phyloP scores from a whole-genome alignment of 2,113 vertebrate species.

The Pungitius pungitius region DNA sequence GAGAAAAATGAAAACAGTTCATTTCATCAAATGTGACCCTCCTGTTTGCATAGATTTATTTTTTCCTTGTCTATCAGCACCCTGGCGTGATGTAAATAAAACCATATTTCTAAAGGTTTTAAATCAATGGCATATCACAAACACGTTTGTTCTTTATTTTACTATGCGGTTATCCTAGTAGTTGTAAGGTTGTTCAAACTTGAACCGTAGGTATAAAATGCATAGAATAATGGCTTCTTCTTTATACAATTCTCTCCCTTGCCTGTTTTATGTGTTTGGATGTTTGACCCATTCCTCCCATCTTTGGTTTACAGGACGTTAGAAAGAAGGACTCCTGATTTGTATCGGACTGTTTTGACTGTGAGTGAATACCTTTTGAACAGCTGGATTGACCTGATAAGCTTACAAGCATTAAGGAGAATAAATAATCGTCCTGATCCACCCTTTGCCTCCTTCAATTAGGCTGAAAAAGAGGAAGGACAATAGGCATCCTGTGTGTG shows the following conservation, averaged over 20 bases:
- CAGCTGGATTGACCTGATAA: constrained; percentile 44
- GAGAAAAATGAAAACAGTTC: constrained; percentile 23
- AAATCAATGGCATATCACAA: constrained; percentile 33
- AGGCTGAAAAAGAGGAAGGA: constrained; percentile 27
- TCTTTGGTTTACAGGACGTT: not conserved
- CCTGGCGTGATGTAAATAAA: constrained; percentile 24
- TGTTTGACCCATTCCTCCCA: not conserved
- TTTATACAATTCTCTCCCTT: not conserved
- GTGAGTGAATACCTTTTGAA: constrained; percentile 27
- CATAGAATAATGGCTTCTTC: not conserved
- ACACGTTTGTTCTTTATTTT: constrained; percentile 22
- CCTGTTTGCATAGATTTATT: constrained; percentile 27
- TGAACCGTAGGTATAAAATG: constrained; percentile 1
- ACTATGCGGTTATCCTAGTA: constrained; percentile 11
- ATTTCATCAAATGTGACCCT: not conserved
- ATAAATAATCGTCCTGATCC: constrained; percentile 55
- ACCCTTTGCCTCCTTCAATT: constrained; percentile 55
- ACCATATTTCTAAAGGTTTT: constrained; percentile 32
- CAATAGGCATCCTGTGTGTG: constrained; percentile 18
- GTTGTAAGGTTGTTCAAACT: not conserved
- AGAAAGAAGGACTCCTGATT: constrained; percentile 14
- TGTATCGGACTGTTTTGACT: constrained; percentile 29
- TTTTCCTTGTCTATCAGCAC: not conserved
- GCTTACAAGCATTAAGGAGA: constrained; percentile 24
- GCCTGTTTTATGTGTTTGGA: not conserved